phyloP scores from a whole-genome alignment of 92 coral and sea anemone genomes.

The Porites divaricata region DNA sequence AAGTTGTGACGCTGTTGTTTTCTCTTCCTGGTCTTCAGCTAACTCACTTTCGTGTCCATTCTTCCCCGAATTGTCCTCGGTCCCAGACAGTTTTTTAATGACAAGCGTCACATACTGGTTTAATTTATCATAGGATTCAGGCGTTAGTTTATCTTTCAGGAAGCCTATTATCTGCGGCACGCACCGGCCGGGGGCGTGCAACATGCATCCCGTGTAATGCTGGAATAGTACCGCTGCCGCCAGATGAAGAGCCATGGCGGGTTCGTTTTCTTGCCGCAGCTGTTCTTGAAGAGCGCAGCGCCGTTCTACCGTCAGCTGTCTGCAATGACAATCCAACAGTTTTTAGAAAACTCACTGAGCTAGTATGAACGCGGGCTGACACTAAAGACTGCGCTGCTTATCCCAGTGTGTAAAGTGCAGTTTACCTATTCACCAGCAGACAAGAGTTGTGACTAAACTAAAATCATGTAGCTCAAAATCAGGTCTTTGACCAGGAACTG shows the following conservation, averaged over 20 bases:
- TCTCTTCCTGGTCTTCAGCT: conserved; percentile 54
- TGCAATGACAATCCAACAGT: background rate
- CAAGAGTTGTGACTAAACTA: too few relatives aligned
- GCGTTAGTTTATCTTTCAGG: conserved; percentile 69
- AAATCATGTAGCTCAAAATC: too few relatives aligned
- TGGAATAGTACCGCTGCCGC: conserved; percentile 91
- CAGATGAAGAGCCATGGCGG: conserved; percentile 97
- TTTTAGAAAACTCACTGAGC: background rate
- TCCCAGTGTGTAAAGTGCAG: too few relatives aligned
- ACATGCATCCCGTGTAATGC: conserved; percentile 86
- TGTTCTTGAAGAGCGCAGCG: conserved; percentile 92
- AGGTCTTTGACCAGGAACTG: too few relatives aligned
- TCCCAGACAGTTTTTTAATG: conserved; percentile 82
- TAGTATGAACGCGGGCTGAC: background rate
- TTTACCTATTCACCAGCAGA: too few relatives aligned
- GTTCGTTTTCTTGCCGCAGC: conserved; percentile 90
- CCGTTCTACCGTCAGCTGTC: conserved; percentile 84
- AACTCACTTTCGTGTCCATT: conserved; percentile 36
- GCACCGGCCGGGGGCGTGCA: conserved; percentile 98
- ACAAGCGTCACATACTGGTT: conserved; percentile 90
- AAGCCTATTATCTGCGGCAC: conserved; percentile 91
- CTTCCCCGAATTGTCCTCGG: conserved; percentile 48
- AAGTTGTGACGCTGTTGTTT: conserved; percentile 68
- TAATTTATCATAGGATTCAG: conserved; percentile 78
- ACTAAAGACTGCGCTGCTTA: background rate